Evolutionary conservation across 1,140 invertebrate genomes (phyloP), one percentile per base, ranked within the genome.

Genomic region (Drosophila fuyamai): DNA sequence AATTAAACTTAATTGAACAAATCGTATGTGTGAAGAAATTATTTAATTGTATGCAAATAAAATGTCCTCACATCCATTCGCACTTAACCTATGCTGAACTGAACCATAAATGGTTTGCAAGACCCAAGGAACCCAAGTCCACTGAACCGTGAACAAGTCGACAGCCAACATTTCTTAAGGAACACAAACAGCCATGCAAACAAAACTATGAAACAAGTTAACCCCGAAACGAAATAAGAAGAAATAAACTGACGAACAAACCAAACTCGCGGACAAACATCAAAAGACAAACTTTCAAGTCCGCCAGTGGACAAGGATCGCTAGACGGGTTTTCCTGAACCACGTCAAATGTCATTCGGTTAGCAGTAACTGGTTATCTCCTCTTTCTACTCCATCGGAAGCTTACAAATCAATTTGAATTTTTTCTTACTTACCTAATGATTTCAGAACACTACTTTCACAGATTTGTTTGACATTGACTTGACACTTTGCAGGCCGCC

Each of bases 381-480:
- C 23, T 53, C 36, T 36, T 67, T 35, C 56, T 47, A 51, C 46
- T 67, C 18, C 58, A 50, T 59, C 44, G 60, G 35, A 76, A 76
- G 73, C 75, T 73, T 80, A 79, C 80, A 66, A 85, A 85, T 85
- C 62, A 85, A 85, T 47, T 62, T 85, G 62, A 85, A 81, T 44
- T 59, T 76, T 76, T 70, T 23, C 35, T 18, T 40, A 35, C 47
- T 61, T 14, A n/a, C 36, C 13, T 36, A 43, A 36, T 60, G 29
- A 59, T 58, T 61, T 23, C 35, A 62, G 10, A 62, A 66, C 51
- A 51, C 10, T 62, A 58, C 56, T 77, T 78, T 81, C 71, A 78
- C 75, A 83, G 75, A 65, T 76, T 74, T 88, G 72, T 80, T 89
- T 89, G 83, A 89, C 84, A 88, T 70, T 89, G 67, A 77, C 79